phyloP scores from a whole-genome alignment of 2,888 invertebrate species.

The Xestia xanthographa region DNA sequence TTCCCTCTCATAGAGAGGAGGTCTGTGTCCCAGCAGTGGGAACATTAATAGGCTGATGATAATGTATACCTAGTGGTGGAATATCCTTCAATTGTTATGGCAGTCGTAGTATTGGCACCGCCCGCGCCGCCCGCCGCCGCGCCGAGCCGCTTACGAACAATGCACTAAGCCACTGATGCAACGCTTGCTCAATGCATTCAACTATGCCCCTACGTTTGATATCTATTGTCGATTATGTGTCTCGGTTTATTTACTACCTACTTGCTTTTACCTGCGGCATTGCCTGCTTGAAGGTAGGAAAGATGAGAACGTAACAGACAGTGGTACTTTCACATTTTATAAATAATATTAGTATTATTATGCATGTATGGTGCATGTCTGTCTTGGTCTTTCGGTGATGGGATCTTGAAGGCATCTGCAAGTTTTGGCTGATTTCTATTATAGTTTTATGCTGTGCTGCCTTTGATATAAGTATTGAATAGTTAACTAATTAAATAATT shows the following conservation, averaged over 20 bases:
- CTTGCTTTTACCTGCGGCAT: neutral
- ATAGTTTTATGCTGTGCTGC: too few species aligned
- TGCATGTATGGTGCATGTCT: neutral
- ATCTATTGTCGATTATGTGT: constrained; percentile 14
- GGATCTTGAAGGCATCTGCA: neutral
- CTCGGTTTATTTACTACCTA: neutral
- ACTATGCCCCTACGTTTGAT: constrained; percentile 7
- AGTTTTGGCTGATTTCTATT: neutral
- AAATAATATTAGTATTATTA: too few species aligned
- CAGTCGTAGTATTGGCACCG: constrained; percentile 26
- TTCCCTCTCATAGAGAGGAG: too few species aligned
- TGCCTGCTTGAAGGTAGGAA: neutral
- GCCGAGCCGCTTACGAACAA: constrained; percentile 25
- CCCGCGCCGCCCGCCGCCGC: too few species aligned
- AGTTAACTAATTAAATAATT: too few species aligned
- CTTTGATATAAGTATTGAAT: neutral
- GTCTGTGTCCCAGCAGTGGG: too few species aligned
- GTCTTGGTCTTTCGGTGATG: neutral
- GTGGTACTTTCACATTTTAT: neutral
- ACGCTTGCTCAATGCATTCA: constrained; percentile 50
- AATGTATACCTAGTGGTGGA: neutral
- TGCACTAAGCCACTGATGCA: constrained; percentile 45
- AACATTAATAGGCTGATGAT: too few species aligned
- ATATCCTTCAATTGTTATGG: constrained; percentile 45
- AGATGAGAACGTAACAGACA: neutral